A percentile compares a stretch with the other conserved stretches of the same genome.
phyloP scores from a whole-genome alignment of 1,140 invertebrate genomes.

The Physella acuta region DNA sequence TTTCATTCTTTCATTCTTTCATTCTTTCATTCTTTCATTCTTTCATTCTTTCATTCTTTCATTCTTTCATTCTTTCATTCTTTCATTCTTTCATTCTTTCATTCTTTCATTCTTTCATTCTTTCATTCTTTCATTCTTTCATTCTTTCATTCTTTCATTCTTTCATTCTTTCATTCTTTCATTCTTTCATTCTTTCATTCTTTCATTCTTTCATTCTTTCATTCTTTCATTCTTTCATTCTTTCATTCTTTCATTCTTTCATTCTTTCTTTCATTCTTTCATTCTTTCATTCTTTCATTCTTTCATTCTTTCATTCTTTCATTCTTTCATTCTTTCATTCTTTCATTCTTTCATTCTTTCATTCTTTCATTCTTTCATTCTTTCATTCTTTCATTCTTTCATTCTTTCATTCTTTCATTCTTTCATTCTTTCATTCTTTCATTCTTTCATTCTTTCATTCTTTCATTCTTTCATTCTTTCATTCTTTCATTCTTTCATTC shows the following conservation, averaged over 20 bases:
- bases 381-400: conserved; percentile 14
- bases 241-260: neutral
- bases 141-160: neutral
- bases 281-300: neutral
- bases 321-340: neutral
- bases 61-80: no score
- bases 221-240: neutral
- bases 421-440: neutral
- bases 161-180: neutral
- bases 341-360: neutral
- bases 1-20: neutral
- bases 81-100: neutral
- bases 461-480: neutral
- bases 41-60: neutral
- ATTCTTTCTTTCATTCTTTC: neutral
- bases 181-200: neutral
- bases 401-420: conserved; percentile 17
- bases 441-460: neutral
- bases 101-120: neutral
- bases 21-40: neutral
- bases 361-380: conserved; percentile 15
- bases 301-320: neutral
- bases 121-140: neutral
- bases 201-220: neutral
- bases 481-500: neutral